A percentile compares a stretch with the other conserved stretches of the same genome.
Evolutionary conservation across 2,888 invertebrate species (phyloP).

Genomic region (Catocala nupta): DNA sequence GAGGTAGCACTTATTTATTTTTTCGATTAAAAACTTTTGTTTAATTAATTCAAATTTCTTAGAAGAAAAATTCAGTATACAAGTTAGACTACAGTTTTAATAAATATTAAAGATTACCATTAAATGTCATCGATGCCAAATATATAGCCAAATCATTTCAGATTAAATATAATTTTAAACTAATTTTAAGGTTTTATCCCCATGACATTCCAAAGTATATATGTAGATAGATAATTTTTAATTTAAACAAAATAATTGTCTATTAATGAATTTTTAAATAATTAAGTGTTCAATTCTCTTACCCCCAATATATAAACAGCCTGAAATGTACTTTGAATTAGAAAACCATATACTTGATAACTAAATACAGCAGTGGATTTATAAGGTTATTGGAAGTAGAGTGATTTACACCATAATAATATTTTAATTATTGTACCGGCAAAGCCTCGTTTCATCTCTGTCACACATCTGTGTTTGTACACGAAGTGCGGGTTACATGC

Average conservation of each 20-base stretch:
- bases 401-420: neutral
- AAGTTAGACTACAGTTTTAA: too few species aligned
- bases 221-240: constrained; percentile 64
- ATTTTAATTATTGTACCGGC: neutral
- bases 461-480: neutral
- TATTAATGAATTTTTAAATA: constrained; percentile 63
- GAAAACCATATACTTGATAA: constrained; percentile 27
- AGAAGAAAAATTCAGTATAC: neutral
- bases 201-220: constrained; percentile 59
- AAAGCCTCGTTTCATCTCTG: neutral
- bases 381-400: constrained; percentile 13
- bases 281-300: constrained; percentile 67
- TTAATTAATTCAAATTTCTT: too few species aligned
- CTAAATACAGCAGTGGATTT: constrained; percentile 17
- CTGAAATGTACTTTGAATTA: constrained; percentile 43
- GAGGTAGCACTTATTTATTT: neutral
- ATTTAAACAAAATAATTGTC: constrained; percentile 60
- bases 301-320: constrained; percentile 47
- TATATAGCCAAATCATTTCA: constrained; percentile 42
- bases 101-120: too few species aligned
- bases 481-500: too few species aligned
- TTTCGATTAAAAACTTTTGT: too few species aligned
- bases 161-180: constrained; percentile 13
- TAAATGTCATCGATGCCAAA: constrained; percentile 40
- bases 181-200: constrained; percentile 40